Evolutionary conservation across 1,140 invertebrate genomes (phyloP).

Genomic region (Globodera rostochiensis): DNA sequence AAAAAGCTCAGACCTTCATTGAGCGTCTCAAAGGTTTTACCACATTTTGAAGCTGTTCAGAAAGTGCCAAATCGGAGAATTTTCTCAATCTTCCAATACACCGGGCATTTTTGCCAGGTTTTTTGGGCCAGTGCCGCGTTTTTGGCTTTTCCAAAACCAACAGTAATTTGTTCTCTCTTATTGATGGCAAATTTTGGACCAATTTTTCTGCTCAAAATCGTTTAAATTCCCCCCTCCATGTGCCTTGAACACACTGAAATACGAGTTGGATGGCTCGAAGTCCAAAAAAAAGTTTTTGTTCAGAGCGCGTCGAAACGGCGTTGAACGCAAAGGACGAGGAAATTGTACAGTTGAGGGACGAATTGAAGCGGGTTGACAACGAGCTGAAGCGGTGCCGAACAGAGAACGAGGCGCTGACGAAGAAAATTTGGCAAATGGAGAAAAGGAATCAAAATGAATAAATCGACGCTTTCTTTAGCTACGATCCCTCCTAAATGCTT

Average conservation of each 20-base stretch:
- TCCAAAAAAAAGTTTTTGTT: background rate
- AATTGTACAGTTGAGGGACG: slow-evolving; percentile 3
- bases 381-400: background rate
- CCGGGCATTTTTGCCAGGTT: too few relatives aligned
- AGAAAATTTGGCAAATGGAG: background rate
- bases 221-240: background rate
- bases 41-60: too few relatives aligned
- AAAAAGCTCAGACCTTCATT: background rate
- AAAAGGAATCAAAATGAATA: background rate
- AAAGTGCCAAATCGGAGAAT: too few relatives aligned
- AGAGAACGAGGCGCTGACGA: background rate
- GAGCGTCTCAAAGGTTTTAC: slow-evolving; percentile 1
- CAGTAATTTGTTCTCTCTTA: too few relatives aligned
- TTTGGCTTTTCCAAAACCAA: too few relatives aligned
- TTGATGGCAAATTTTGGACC: too few relatives aligned
- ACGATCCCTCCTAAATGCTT: background rate
- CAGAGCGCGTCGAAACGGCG: slow-evolving; percentile 4
- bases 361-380: background rate
- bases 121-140: too few relatives aligned
- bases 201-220: background rate
- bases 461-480: background rate
- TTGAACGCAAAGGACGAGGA: background rate
- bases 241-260: too few relatives aligned
- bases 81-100: too few relatives aligned
- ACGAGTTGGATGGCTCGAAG: too few relatives aligned